Conservation (phyloP, 2,113 vertebrate genomes). For the Cepphus grylle region DNA sequence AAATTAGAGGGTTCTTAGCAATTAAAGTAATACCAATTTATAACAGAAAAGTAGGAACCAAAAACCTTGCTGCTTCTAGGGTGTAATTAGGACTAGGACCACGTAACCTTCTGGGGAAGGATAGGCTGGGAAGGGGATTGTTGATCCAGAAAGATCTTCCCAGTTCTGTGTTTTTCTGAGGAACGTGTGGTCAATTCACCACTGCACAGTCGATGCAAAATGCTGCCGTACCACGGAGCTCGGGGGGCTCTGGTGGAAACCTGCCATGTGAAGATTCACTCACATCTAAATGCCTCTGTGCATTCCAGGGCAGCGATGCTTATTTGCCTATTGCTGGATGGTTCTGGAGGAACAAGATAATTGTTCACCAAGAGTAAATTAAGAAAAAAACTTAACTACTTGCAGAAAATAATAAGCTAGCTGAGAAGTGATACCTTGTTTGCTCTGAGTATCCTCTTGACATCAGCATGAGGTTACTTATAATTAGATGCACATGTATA, state of each 20-base stretch:
- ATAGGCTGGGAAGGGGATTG: too few species aligned
- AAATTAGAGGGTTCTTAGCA: background rate
- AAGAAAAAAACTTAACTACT: background rate
- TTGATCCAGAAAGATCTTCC: background rate
- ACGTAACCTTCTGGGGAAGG: fast-evolving
- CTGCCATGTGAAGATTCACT: background rate
- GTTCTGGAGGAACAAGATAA: conserved; percentile 29
- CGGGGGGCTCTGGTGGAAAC: background rate
- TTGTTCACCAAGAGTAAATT: conserved; percentile 42
- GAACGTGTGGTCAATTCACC: background rate
- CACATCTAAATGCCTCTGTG: background rate
- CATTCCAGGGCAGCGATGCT: background rate
- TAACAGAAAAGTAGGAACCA: background rate
- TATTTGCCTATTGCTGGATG: background rate
- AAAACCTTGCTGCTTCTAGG: background rate
- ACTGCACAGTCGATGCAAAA: background rate
- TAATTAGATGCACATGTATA: conserved; percentile 62
- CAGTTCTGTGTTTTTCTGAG: background rate
- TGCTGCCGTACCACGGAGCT: fast-evolving
- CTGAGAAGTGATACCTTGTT: conserved; percentile 59
- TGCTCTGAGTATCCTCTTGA: conserved; percentile 66
- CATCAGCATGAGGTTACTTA: conserved; percentile 66
- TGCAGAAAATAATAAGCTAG: conserved; percentile 30
- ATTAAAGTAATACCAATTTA: background rate
- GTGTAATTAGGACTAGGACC: background rate